Evolutionary conservation across 1,140 invertebrate species (phyloP), one percentile per base, ranked within the genome.

Genomic region (Cyrtorhinus lividipennis): DNA sequence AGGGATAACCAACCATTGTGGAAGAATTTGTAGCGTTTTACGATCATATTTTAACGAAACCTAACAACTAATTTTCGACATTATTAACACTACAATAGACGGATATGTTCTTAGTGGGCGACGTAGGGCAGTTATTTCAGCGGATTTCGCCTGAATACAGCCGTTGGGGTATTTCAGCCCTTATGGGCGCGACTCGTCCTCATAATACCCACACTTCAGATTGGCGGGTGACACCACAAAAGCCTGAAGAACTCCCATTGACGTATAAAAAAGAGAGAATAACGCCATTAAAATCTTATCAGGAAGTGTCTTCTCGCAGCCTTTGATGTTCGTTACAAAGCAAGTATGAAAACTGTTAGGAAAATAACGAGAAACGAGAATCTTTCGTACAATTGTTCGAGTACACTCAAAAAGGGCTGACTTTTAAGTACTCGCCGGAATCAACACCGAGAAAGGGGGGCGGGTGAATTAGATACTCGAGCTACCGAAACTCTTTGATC

Each of bases 321-420:
- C 48, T 53, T 53, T 53, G 48, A 53, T 53, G 48, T 53, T 53
- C 20, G 48, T 53, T 38, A 20, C 12, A 22, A 53, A 53, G 20
- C 10, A 53, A 53, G 48, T 53, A 53, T 15, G 20, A 53, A 20
- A 53, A 53, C 48, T 53, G 18, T 53, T 53, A 53, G 48, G 48
- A 53, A 53, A 53, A 53, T 53, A 53, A 53, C 48, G 18, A 53
- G 48, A 20, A 22, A 22, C 8, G n/a, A n/a, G n/a, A n/a, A n/a
- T n/a, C n/a, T n/a, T n/a, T n/a, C n/a, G n/a, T n/a, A 53, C 48
- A 53, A 53, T 53, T 53, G 48, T 53, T 53, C 48, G 38, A 44
- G n/a, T n/a, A n/a, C n/a, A n/a, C n/a, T n/a, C n/a, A n/a, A 53
- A 53, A 53, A 53, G 48, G 48, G 5, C 10, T 22, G 48, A 53